Conservation (phyloP, 2,888 invertebrate species). For the Drosophila pullipes region DNA sequence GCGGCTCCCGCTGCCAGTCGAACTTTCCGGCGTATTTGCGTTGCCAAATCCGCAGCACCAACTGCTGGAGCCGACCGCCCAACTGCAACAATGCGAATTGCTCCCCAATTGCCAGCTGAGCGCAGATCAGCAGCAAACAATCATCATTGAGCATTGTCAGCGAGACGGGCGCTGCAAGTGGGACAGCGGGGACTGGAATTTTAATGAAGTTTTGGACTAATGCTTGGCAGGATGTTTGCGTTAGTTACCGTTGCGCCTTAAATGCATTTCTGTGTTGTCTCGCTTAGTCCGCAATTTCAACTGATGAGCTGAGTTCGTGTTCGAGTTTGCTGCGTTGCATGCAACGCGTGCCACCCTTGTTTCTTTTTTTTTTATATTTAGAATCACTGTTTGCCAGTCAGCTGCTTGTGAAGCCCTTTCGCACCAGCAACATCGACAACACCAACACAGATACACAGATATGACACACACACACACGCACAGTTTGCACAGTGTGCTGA, state of each 20-base stretch:
- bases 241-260: constrained; percentile 37
- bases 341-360: constrained; percentile 49
- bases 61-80: constrained; percentile 36
- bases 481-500: constrained; percentile 30
- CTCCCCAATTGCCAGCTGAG: constrained; percentile 51
- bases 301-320: constrained; percentile 42
- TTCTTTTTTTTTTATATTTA: constrained; percentile 15
- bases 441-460: constrained; percentile 22
- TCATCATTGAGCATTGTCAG: constrained; percentile 64
- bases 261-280: constrained; percentile 40
- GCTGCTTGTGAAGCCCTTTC: constrained; percentile 39
- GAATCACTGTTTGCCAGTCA: constrained; percentile 63
- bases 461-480: not conserved
- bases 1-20: constrained; percentile 47
- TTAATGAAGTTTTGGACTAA: constrained; percentile 3
- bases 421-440: constrained; percentile 27
- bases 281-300: constrained; percentile 38
- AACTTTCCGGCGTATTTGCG: constrained; percentile 52
- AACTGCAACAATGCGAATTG: constrained; percentile 60
- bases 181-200: not conserved
- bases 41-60: constrained; percentile 61
- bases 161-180: constrained; percentile 2
- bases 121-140: constrained; percentile 67
- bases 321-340: constrained; percentile 17
- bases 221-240: constrained; percentile 15